Evolutionary conservation across 2,888 invertebrate genomes (phyloP), one percentile per base, ranked within the genome.

Genomic region (Drosophila greeni): DNA sequence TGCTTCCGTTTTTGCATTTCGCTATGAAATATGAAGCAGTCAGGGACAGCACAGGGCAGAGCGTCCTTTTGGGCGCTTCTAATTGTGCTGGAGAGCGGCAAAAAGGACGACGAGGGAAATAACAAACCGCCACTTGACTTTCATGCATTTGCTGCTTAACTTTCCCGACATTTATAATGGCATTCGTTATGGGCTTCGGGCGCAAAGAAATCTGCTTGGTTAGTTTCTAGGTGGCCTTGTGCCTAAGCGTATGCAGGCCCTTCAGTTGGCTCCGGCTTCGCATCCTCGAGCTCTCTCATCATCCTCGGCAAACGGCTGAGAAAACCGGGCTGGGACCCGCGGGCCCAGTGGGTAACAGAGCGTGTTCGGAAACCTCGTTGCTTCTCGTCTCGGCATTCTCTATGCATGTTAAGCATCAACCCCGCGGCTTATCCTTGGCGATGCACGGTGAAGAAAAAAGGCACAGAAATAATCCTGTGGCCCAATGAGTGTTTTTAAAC

Each of bases 131-230:
- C 53, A 64, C 68, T 80, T 75, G 68, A 75, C 72, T 80, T 66
- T 73, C 73, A 54, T 80, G 52, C 58, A 66, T 67, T 72, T 59
- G 57, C 62, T 64, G 65, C 69, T 76, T 64, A 75, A 77, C 61
- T 66, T 80, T 80, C 49, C 49, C 72, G 77, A 80, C 77, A 74
- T 77, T 82, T 80, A 67, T 75, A 53, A 31, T 48, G 40, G 61
- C 48, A 47, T 62, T 70, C 53, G 42, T 70, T 56, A 36, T 36
- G 18, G 40, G 26, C 34, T 60, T 48, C 36, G 66, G 43, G 34
- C 29, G 56, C 48, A 47, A 33, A 31, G 48, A 61, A 51, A 43
- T 56, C 45, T 64, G 16, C 36, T 43, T 33, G 58, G 58, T 43
- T 53, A 49, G 60, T 36, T 65, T 49, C 49, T 34, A 39, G 61